A percentile compares a stretch with the other conserved stretches of the same genome.
Evolutionary conservation across 2,888 invertebrate species (phyloP).

Genomic region (Meteorus colon): DNA sequence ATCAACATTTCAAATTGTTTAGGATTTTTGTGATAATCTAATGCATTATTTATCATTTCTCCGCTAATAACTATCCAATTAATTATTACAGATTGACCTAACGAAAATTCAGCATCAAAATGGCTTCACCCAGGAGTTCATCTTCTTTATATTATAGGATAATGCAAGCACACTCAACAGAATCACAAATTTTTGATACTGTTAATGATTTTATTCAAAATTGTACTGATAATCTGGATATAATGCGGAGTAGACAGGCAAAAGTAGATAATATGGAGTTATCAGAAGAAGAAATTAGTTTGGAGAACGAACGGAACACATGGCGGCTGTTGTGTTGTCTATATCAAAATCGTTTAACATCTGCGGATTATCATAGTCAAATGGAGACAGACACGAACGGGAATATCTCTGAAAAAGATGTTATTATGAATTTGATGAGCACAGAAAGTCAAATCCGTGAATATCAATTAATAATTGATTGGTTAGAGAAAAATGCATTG

Average conservation of each 20-base stretch:
- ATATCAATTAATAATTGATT: slow-evolving; percentile 91
- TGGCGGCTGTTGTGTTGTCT: slow-evolving; percentile 90
- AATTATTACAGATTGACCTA: not conserved
- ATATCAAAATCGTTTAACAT: slow-evolving; percentile 84
- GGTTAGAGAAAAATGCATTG: slow-evolving; percentile 89
- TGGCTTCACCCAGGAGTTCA: no score
- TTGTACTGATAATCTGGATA: slow-evolving; percentile 78
- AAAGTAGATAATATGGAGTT: slow-evolving; percentile 65
- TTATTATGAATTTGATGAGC: slow-evolving; percentile 77
- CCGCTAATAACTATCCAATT: not conserved
- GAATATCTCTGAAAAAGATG: slow-evolving; percentile 77
- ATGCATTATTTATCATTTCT: not conserved
- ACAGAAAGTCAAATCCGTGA: slow-evolving; percentile 77
- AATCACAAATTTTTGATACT: slow-evolving; percentile 76
- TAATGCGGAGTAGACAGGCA: slow-evolving; percentile 70
- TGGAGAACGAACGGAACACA: slow-evolving; percentile 89
- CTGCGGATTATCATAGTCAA: slow-evolving; percentile 58
- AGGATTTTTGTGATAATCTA: not conserved
- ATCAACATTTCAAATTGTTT: not conserved
- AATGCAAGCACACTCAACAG: slow-evolving; percentile 63
- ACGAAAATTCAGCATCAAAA: not conserved
- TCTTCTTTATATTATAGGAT: slow-evolving; percentile 44
- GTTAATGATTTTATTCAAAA: slow-evolving; percentile 79
- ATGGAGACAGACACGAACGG: slow-evolving; percentile 59
- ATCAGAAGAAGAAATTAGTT: slow-evolving; percentile 65